A percentile compares a stretch with the other conserved stretches of the same genome.
Evolutionary conservation across 2,888 invertebrate genomes (phyloP).

Genomic region (Cephus runcator): DNA sequence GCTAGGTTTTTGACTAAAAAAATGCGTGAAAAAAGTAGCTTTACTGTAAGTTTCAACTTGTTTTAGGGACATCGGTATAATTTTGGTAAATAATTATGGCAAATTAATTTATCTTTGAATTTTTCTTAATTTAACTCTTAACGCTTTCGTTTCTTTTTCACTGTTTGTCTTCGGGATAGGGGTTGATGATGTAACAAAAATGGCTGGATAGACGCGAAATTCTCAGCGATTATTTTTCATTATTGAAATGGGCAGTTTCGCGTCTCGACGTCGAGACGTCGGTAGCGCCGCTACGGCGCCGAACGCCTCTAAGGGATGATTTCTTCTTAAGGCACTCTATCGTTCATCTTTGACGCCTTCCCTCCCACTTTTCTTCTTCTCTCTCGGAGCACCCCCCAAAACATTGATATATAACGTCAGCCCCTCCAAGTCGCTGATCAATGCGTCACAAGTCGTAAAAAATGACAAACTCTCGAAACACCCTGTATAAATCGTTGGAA

Average conservation of each 20-base stretch:
- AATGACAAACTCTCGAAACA: constrained; percentile 28
- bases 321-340: constrained; percentile 23
- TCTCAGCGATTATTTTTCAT: constrained; percentile 33
- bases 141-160: not conserved
- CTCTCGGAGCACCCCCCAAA: constrained; percentile 1
- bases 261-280: constrained; percentile 30
- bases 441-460: constrained; percentile 21
- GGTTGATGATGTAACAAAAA: not conserved
- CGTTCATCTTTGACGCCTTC: constrained; percentile 48
- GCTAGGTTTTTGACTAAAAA: not conserved
- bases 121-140: not conserved
- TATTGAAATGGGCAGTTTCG: constrained; percentile 35
- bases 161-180: not conserved
- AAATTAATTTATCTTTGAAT: not conserved
- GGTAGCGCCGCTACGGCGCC: constrained; percentile 48
- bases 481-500: not conserved
- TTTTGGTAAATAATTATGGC: not conserved
- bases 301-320: constrained; percentile 24
- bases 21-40: not conserved
- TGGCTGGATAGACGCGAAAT: not conserved
- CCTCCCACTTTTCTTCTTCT: constrained; percentile 36
- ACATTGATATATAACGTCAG: constrained; percentile 25
- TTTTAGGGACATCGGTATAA: not conserved
- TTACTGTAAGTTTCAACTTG: not conserved
- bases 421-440: constrained; percentile 24